These are phyloP conservation scores for Chloropsis cyanopogon DNA, from an alignment of 2,113 vertebrate species.

Conservation along the genomic window DNA sequence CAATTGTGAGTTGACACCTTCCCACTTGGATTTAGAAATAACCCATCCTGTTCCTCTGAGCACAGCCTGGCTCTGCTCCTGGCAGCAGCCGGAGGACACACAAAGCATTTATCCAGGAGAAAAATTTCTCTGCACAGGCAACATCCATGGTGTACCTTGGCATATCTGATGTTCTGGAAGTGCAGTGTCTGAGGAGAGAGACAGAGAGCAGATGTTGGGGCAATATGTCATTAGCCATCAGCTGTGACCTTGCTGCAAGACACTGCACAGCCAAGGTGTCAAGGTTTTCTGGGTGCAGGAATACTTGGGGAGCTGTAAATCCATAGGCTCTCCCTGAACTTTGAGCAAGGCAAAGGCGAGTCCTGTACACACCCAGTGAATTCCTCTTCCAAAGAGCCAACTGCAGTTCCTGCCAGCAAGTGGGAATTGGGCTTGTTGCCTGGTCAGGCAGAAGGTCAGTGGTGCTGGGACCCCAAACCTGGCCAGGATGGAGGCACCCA, in stretches of 20 bases:
- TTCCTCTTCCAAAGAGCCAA: background rate
- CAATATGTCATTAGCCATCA: no score
- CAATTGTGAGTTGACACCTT: background rate
- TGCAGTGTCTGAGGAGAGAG: background rate
- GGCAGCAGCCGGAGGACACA: background rate
- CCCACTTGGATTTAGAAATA: background rate
- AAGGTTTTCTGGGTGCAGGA: background rate
- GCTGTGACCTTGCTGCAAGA: background rate
- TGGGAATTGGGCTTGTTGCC: background rate
- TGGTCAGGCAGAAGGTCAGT: background rate
- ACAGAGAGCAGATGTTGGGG: background rate
- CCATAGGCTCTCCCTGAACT: background rate
- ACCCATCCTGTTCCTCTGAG: background rate
- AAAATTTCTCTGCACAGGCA: background rate
- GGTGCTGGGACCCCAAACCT: background rate
- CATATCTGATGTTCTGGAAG: background rate
- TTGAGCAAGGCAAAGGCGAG: fast-evolving
- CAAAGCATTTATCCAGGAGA: background rate
- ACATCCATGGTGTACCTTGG: background rate
- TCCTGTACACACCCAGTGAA: fast-evolving
- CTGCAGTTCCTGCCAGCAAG: background rate
- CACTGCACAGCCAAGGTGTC: background rate
- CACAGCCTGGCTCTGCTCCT: background rate
- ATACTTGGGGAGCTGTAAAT: background rate
- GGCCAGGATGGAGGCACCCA: background rate